Evolutionary conservation across 2,888 invertebrate genomes (phyloP), one percentile per base, ranked within the genome.

Genomic region (Tachystola acroxantha): DNA sequence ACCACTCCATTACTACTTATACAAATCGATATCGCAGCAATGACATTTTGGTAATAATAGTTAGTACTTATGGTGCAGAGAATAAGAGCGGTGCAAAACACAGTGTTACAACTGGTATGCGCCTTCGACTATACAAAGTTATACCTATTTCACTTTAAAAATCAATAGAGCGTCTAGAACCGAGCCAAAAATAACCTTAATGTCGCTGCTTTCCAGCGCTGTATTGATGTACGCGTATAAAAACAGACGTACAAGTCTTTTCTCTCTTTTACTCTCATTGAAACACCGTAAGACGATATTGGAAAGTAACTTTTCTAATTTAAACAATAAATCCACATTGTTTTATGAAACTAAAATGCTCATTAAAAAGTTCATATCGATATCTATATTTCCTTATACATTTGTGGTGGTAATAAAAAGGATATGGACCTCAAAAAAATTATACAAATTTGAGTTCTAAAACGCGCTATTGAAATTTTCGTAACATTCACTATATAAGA

Each of bases 391-490:
- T 7, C 19, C 7, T 10, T 1, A 14, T 9, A 10, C 5, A 27
- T 7, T 27, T 9, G 7, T 11, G 7, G n/a, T 14, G 2, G 14
- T 2, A 11, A 12, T 11, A 13, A 13, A 5, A 9, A 19, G 1
- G 2, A 10, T 12, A 24, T 13, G 19, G 30, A 3, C 0, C 1
- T 6, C 27, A 25, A 47, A 65, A 44, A 48, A 45, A 46, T 12
- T 27, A 3, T 25, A n/a, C 1, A 48, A 64, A 34, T 44, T 54
- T n/a, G 11, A 42, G 45, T 57, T 43, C 79, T 84, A 54, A 53
- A 79, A 68, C 84, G 61, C 84, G 72, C 57, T 69, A 69, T 52
- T 27, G 40, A 54, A 58, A 49, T 71, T 74, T 78, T 48, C 12
- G 2, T 9, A 1, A 0, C 9, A 10, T 24, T 53, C 7, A 14